Conservation (phyloP, 2,888 invertebrate genomes). For the Euplexia lucipara region DNA sequence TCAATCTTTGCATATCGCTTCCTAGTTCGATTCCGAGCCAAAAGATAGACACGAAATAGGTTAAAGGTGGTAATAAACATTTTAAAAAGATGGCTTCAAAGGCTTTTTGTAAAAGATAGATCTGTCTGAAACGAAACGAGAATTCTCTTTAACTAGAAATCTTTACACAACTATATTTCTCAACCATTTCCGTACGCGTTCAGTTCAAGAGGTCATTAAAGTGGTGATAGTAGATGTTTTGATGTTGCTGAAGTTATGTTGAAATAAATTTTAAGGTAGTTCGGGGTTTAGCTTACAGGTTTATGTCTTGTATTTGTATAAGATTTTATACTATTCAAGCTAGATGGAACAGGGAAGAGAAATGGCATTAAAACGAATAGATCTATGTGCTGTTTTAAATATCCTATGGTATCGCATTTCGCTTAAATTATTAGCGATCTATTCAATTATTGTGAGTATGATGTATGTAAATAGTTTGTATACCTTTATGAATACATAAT, state of each 20-base stretch:
- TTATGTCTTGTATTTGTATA: too few species aligned
- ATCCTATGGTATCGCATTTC: too few species aligned
- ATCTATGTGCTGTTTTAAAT: too few species aligned
- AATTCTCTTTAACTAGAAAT: slow-evolving; percentile 12
- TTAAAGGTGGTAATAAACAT: slow-evolving; percentile 42
- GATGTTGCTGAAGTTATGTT: background rate
- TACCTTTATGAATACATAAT: too few species aligned
- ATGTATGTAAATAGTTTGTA: too few species aligned
- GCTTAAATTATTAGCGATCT: too few species aligned
- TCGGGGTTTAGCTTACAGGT: background rate
- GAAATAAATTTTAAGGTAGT: slow-evolving; percentile 5
- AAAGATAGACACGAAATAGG: slow-evolving; percentile 43
- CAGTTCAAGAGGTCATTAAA: slow-evolving; percentile 14
- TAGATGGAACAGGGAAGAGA: too few species aligned
- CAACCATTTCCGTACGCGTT: background rate
- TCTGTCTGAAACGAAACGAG: background rate
- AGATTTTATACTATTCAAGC: too few species aligned
- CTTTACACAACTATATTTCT: slow-evolving; percentile 30
- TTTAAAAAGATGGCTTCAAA: slow-evolving; percentile 22
- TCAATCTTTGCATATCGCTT: slow-evolving; percentile 38
- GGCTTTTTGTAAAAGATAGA: slow-evolving; percentile 17
- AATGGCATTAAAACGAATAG: too few species aligned
- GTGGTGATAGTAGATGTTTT: slow-evolving; percentile 8
- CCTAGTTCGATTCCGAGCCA: slow-evolving; percentile 47
- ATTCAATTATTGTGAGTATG: too few species aligned